These are phyloP conservation scores for Alectoris magna DNA, from an alignment of 2,797 vertebrate species.

Conservation along the genomic window DNA sequence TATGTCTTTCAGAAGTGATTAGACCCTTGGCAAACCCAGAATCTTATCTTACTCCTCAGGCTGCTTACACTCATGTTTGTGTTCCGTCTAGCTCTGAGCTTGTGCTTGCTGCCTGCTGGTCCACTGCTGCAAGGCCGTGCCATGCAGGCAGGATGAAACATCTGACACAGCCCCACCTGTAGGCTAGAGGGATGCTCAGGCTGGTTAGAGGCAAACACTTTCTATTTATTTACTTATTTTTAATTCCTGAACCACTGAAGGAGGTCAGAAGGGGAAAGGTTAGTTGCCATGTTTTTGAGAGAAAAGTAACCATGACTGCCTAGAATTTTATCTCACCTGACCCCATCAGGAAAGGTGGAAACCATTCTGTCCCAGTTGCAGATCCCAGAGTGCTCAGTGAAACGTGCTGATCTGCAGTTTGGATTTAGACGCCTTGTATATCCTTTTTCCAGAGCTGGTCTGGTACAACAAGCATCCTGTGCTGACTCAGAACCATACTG, in stretches of 20 bases:
- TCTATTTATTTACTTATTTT: background rate
- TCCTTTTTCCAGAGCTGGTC: background rate
- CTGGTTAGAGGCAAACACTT: too few species aligned
- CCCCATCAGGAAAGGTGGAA: background rate
- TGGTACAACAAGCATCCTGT: background rate
- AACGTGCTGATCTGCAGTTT: background rate
- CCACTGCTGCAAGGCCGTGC: background rate
- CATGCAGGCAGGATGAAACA: rapidly evolving
- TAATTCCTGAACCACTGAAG: background rate
- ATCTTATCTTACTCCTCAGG: background rate
- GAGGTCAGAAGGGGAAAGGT: background rate
- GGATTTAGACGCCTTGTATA: background rate
- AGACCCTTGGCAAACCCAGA: background rate
- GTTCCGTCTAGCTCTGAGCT: background rate
- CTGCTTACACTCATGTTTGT: background rate
- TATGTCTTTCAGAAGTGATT: background rate
- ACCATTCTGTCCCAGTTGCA: rapidly evolving
- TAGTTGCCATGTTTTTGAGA: background rate
- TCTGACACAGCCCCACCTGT: rapidly evolving
- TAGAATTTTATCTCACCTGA: background rate
- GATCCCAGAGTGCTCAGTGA: background rate
- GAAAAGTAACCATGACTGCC: background rate
- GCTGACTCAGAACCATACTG: background rate
- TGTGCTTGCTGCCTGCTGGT: rapidly evolving
- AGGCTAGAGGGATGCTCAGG: background rate